phyloP scores from a whole-genome alignment of 1,140 invertebrate species.

The Stegodyphus dumicola region DNA sequence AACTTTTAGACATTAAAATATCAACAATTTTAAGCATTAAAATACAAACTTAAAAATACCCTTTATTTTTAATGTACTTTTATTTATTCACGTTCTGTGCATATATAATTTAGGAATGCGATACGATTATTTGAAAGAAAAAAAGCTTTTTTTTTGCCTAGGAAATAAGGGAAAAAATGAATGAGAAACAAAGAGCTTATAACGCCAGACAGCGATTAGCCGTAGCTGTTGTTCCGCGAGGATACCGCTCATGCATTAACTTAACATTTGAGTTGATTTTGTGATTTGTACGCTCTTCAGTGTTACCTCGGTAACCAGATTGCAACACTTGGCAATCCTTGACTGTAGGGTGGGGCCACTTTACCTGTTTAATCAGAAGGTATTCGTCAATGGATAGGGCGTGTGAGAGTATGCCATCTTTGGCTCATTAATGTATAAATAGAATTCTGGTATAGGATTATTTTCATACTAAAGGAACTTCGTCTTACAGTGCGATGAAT shows the following conservation, averaged over 20 bases:
- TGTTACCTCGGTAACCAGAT: conserved; percentile 12
- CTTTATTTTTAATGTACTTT: no score
- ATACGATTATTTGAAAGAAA: background rate
- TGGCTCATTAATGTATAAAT: background rate
- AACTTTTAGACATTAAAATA: no score
- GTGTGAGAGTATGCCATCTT: background rate
- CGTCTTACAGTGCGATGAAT: no score
- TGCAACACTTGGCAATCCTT: conserved; percentile 31
- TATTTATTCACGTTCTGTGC: background rate
- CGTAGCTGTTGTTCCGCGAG: conserved; percentile 9
- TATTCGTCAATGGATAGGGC: background rate
- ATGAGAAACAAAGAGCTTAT: background rate
- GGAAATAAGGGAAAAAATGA: background rate
- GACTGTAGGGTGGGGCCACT: conserved; percentile 17
- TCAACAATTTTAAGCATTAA: no score
- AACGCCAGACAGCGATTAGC: background rate
- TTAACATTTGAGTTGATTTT: background rate
- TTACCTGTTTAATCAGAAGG: conserved; percentile 30
- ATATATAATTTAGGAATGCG: background rate
- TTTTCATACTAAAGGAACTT: background rate
- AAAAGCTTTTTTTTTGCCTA: background rate
- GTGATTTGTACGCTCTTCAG: background rate
- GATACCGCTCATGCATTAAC: conserved; percentile 37
- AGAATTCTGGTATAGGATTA: background rate
- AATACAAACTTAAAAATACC: no score